Evolutionary conservation across 2,888 invertebrate species (phyloP), one percentile per base, ranked within the genome.

Genomic region (Leptodirus hochenwartii): DNA sequence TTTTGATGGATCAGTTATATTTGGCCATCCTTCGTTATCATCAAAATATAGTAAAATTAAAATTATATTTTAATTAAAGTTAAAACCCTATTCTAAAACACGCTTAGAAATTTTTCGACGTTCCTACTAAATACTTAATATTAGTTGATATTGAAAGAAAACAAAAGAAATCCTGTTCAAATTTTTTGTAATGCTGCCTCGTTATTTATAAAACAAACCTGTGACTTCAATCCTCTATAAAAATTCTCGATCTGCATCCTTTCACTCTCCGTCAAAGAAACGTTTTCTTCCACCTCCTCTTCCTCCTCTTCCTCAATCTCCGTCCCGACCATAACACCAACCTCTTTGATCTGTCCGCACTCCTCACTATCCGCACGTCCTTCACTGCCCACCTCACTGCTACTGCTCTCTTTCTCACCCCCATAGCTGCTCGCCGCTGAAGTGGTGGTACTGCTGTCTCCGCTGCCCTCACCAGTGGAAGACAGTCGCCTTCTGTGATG

Each of bases 151-250:
- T 8, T n/a, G n/a, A 8, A 20, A 20, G 6, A 8, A 20, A 20
- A 20, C 6, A 8, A 20, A 8, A 20, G n/a, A 20, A 8, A 9
- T 20, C 8, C n/a, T 20, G n/a, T 20, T 20, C 20, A 8, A 20
- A 20, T 6, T 20, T 6, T 20, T 20, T 20, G 20, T 6, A 20
- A 9, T 6, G n/a, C n/a, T n/a, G 25, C 8, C 8, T n/a, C 8
- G n/a, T 20, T n/a, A 9, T 20, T 20, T 20, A 20, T 8, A 8
- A 24, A 26, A 38, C 40, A 42, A 43, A 66, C 71, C 52, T 76
- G 73, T 1, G 81, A 78, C 48, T 79, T 79, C 35, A 80, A 62
- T 29, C 80, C 79, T 35, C 70, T 66, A 45, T 76, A 76, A 50
- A 75, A 76, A 31, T 70, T 66, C 49, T 79, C 77, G 33, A 79